Evolutionary conservation across 2,113 vertebrate species (phyloP).

Genomic region (Halcyon malimbica): DNA sequence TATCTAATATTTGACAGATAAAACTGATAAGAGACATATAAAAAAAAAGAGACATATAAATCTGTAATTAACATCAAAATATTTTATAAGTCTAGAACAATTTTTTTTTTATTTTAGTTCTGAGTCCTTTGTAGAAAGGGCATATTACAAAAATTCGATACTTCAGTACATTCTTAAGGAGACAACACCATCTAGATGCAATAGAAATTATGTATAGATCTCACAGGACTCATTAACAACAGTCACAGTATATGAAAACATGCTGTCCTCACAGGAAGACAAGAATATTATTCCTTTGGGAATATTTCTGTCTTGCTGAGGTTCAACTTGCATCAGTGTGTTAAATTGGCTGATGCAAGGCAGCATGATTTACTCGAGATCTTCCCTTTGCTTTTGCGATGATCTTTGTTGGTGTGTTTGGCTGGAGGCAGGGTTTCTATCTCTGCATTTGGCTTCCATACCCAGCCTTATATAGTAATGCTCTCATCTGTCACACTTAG

Average conservation of each 20-base stretch:
- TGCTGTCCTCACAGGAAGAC: neutral
- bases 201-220: neutral
- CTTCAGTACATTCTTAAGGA: neutral
- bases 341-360: neutral
- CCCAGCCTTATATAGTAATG: constrained; percentile 15
- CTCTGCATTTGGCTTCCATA: neutral
- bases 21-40: neutral
- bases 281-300: neutral
- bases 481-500: constrained; percentile 27
- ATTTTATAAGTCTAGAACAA: neutral
- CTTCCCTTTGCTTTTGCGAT: neutral
- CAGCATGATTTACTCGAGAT: neutral
- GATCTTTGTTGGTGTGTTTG: neutral
- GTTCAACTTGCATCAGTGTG: neutral
- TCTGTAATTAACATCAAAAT: neutral
- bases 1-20: neutral
- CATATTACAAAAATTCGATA: neutral
- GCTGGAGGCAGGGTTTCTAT: neutral
- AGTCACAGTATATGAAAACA: neutral
- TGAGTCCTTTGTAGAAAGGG: neutral
- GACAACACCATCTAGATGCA: neutral
- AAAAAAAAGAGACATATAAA: neutral
- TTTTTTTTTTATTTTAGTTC: neutral
- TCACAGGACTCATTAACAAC: neutral
- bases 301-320: neutral